These are phyloP conservation scores for Argyrosomus japonicus DNA, from an alignment of 2,113 vertebrate species.

Conservation along the genomic window DNA sequence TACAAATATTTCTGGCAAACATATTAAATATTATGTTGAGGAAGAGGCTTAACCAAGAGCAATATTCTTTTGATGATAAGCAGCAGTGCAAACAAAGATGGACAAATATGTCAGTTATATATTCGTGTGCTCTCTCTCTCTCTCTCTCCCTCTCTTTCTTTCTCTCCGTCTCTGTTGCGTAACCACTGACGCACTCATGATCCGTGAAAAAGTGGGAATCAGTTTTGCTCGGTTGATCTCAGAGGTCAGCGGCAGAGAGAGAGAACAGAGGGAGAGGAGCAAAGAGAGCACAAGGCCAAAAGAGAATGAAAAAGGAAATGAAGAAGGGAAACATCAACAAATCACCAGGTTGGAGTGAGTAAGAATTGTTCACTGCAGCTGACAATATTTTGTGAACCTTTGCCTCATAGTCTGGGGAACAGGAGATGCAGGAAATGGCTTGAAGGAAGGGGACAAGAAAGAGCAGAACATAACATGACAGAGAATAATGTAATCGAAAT, in stretches of 20 bases:
- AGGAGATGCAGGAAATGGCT: conserved; percentile 36
- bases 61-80: conserved; percentile 24
- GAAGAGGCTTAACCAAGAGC: conserved; percentile 21
- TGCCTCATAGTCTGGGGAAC: conserved; percentile 28
- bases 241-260: conserved; percentile 75
- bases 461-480: conserved; percentile 14
- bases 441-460: conserved; percentile 6
- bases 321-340: conserved; percentile 1
- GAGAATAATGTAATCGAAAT: conserved; percentile 40
- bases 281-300: conserved; percentile 31
- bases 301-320: conserved; percentile 25
- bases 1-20: conserved; percentile 20
- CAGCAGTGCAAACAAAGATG: conserved; percentile 48
- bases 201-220: conserved; percentile 83
- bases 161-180: conserved; percentile 57
- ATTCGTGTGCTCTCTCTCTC: conserved; percentile 37
- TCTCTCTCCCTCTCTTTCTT: conserved; percentile 6
- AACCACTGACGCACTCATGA: conserved; percentile 79
- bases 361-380: conserved; percentile 35
- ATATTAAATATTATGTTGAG: conserved; percentile 18
- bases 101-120: conserved; percentile 70
- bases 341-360: conserved; percentile 1
- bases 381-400: conserved; percentile 28
- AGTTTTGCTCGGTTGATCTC: conserved; percentile 82
- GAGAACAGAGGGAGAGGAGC: conserved; percentile 43